Percentiles rank a stretch among this genome's conserved stretches.
phyloP scores from a whole-genome alignment of 2,113 vertebrate genomes.

The Podarcis cretensis region DNA sequence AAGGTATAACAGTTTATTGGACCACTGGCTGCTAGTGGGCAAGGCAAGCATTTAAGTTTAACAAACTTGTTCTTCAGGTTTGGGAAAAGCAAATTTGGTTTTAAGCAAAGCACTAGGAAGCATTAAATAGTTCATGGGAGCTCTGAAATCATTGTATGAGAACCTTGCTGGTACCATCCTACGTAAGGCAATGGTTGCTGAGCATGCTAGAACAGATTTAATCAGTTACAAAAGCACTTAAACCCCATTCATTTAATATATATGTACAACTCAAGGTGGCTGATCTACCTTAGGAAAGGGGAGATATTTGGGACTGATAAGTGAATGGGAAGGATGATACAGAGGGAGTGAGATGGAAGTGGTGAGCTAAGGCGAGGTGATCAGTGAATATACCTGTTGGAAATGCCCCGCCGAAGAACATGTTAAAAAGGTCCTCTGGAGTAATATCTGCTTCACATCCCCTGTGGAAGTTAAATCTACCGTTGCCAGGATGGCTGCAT shows the following conservation, averaged over 20 bases:
- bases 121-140: neutral
- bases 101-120: neutral
- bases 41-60: neutral
- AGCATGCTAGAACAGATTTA: neutral
- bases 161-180: no score
- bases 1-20: neutral
- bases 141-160: neutral
- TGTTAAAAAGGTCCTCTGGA: conserved; percentile 97
- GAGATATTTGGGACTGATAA: neutral
- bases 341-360: neutral
- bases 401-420: conserved; percentile 97
- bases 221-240: neutral
- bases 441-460: conserved; percentile 97
- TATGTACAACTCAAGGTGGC: neutral
- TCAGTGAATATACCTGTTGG: conserved; percentile 83
- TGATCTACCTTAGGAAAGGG: neutral
- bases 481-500: conserved; percentile 82
- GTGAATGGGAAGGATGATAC: neutral
- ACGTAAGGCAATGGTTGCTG: neutral
- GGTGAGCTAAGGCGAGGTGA: neutral
- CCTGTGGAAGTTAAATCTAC: conserved; percentile 92
- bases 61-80: neutral
- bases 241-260: no score
- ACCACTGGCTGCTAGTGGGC: neutral
- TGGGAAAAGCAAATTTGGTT: neutral